Evolutionary conservation across 2,888 invertebrate species (phyloP), one percentile per base, ranked within the genome.

Genomic region (Lamproptera curius): DNA sequence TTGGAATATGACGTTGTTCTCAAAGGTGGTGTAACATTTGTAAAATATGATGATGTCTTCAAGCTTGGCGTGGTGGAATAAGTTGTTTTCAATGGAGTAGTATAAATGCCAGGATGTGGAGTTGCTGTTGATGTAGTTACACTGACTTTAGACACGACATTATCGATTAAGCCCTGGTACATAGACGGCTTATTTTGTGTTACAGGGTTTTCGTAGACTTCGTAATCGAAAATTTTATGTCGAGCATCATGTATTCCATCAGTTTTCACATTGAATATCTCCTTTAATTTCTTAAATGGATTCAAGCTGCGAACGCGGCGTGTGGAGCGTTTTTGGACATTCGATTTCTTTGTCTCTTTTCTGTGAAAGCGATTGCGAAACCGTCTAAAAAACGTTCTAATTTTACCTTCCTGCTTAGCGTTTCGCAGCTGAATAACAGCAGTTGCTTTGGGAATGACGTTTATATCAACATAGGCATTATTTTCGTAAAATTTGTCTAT

Each of bases 221-320:
- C 68, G 14, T 68, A 69, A 46, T 71, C 68, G 23, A 52, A 59
- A 9, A 55, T 1, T 48, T 56, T 52, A 16, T 50, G 53, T n/a
- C 40, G 37, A 14, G 44, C 16, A 11, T 41, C 47, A 1, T 26
- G 35, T n/a, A 44, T 57, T 1, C 47, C 45, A 4, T 62, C 54
- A 0, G 48, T n/a, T 42, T 50, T 59, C 0, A 39, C 23, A 35
- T 44, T 56, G 23, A 79, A 74, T 0, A 76, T 61, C 20, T 70
- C 51, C 52, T 68, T 72, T 1, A 81, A 34, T 6, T 62, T 69
- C 23, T 73, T 63, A 2, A 81, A 57, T 2, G 75, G 67, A 52
- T 70, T 70, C 13, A 70, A 76, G 10, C 76, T 67, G n/a, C 58
- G 55, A 8, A 47, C 20, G 17, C 16, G 34, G 28, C 34, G 39